phyloP scores from a whole-genome alignment of 2,113 vertebrate species.

The Dendropsophus ebraccatus region DNA sequence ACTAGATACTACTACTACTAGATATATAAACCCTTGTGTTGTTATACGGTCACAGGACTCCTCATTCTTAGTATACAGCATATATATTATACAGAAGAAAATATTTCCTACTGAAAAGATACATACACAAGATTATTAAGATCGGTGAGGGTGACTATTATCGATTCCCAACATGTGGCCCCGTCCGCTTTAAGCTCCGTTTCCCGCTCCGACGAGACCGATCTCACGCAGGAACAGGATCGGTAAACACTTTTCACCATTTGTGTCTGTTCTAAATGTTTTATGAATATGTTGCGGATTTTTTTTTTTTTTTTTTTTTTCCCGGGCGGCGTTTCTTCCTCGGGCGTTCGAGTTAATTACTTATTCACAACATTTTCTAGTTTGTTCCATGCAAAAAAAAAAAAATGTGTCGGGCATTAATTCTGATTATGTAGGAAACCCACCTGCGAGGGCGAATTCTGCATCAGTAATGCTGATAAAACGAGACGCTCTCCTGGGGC shows the following conservation, averaged over 20 bases:
- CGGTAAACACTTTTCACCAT: conserved; percentile 79
- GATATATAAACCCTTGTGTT: too few relatives aligned
- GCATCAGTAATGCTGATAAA: conserved; percentile 94
- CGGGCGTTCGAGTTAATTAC: conserved; percentile 92
- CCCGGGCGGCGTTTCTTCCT: conserved; percentile 75
- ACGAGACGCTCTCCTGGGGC: conserved; percentile 92
- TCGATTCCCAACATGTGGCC: background rate
- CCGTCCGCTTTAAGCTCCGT: background rate
- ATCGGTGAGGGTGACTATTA: background rate
- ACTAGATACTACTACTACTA: too few relatives aligned
- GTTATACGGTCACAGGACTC: too few relatives aligned
- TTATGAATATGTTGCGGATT: conserved; percentile 81
- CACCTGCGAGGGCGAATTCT: conserved; percentile 86
- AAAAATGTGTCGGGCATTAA: conserved; percentile 88
- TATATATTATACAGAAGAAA: too few relatives aligned
- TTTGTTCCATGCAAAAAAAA: conserved; percentile 82
- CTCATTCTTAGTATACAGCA: too few relatives aligned
- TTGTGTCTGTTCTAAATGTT: conserved; percentile 82
- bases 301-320: too few relatives aligned
- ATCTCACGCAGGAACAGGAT: conserved; percentile 75
- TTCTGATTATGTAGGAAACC: conserved; percentile 92
- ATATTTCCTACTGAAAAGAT: too few relatives aligned
- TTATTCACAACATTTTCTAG: conserved; percentile 84
- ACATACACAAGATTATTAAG: too few relatives aligned
- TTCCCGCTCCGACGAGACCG: conserved; percentile 53